Evolutionary conservation across 2,888 invertebrate species (phyloP).

Genomic region (Habroteleia sp.): DNA sequence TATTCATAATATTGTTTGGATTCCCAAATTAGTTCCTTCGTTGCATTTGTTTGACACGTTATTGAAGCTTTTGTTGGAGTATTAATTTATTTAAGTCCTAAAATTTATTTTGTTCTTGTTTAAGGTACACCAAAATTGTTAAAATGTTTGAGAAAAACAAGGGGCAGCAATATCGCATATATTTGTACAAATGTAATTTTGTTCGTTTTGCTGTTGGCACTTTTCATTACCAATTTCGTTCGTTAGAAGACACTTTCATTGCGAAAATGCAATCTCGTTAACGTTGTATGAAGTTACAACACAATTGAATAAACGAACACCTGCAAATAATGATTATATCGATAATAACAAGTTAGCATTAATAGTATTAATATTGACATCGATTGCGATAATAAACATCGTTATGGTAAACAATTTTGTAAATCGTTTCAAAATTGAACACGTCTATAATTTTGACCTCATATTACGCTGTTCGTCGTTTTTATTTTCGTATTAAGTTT

Average conservation of each 20-base stretch:
- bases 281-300: slow-evolving; percentile 44
- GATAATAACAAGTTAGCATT: slow-evolving; percentile 50
- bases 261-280: slow-evolving; percentile 39
- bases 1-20: not conserved
- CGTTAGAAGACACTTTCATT: too few relatives aligned
- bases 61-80: too few relatives aligned
- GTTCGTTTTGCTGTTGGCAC: too few relatives aligned
- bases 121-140: too few relatives aligned
- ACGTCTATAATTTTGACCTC: slow-evolving; percentile 25
- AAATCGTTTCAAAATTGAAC: slow-evolving; percentile 19
- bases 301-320: slow-evolving; percentile 53
- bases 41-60: too few relatives aligned
- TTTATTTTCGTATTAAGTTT: too few relatives aligned
- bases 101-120: too few relatives aligned
- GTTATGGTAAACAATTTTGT: slow-evolving; percentile 44
- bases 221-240: too few relatives aligned
- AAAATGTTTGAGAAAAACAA: too few relatives aligned
- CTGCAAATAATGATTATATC: slow-evolving; percentile 51
- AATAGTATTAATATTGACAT: slow-evolving; percentile 56
- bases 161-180: too few relatives aligned
- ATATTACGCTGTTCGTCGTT: slow-evolving; percentile 23
- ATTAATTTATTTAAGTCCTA: too few relatives aligned
- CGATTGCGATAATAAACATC: slow-evolving; percentile 47
- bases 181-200: too few relatives aligned
- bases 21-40: slow-evolving; percentile 4